Evolutionary conservation across 2,888 invertebrate genomes (phyloP), one percentile per base, ranked within the genome.

Genomic region (Xanthia togata): DNA sequence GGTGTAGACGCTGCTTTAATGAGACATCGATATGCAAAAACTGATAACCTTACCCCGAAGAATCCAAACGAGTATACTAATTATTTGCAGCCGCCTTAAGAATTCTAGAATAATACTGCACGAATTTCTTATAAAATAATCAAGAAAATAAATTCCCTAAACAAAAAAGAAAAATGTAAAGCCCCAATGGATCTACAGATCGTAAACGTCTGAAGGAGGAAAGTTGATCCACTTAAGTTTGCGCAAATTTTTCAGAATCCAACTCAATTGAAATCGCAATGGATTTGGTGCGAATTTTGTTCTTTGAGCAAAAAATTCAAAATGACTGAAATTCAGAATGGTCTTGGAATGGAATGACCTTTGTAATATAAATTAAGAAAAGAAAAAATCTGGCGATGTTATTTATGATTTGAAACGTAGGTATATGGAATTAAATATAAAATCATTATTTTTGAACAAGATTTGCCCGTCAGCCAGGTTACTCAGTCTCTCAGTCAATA

Each of bases 261-360:
- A 63, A 71, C 31, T 69, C 53, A 57, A 84, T 87, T 85, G 79
- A 70, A 81, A 85, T 74, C 73, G 74, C 63, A 67, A 76, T 75
- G 44, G 44, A 65, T 70, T 75, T 62, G 26, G 62, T 31, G 26
- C n/a, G 44, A 74, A 73, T 23, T n/a, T 63, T 3, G 20, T 23
- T 50, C 12, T 50, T 70, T 65, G n/a, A 50, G 31, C 1, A 26
- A 38, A 68, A 41, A 41, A 68, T 47, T 31, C 44, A 59, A 70
- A 44, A 6, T 31, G 26, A 20, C 38, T n/a, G n/a, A n/a, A n/a
- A n/a, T n/a, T n/a, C n/a, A n/a, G n/a, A n/a, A n/a, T n/a, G n/a
- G n/a, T n/a, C n/a, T n/a, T n/a, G n/a, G n/a, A n/a, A n/a, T n/a
- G n/a, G n/a, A n/a, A n/a, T n/a, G n/a, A 1, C 20, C 38, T 26